Evolutionary conservation across 2,888 invertebrate genomes (phyloP), one percentile per base, ranked within the genome.

Genomic region (Hirudinaria manillensis): DNA sequence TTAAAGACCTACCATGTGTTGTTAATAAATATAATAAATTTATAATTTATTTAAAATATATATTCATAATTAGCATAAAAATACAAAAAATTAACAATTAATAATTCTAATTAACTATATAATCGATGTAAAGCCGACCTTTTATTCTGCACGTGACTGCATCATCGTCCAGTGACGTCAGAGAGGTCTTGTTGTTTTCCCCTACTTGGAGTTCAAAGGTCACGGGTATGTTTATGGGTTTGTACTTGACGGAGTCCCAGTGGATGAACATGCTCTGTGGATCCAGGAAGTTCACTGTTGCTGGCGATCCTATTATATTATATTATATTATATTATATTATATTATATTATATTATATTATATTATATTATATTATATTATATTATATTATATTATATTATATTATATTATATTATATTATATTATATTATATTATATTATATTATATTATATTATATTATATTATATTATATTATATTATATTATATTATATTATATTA

Each of bases 221-320:
- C 32, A 75, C 75, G 13, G 61, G 56, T n/a, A 29, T 55, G 29
- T 56, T n/a, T 16, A 70, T 68, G 0, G 75, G 75, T 38, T 34
- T 56, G 34, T 38, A 32, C 19, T 55, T n/a, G 19, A 71, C 56
- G 0, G 70, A 34, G 16, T 70, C 70, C 75, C 75, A 75, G 10
- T 70, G 34, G 51, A 75, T 27, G 61, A 34, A 51, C 71, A 75
- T 38, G 45, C n/a, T 70, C 29, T 70, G 51, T 21, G 75, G 34
- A 38, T 75, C 75, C n/a, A 75, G 53, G 45, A 75, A 75, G 16
- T 70, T 24, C 0, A 70, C 75, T 2, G 75, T 56, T 38, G 70
- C 56, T n/a, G 75, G 75, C 19, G 70, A 70, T 27, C 70, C 75
- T 75, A 51, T 13, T 13, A 21, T 10, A 34, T n/a, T 45, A 38